Evolutionary conservation across 2,113 vertebrate genomes (phyloP).

Genomic region (Hippoglossus stenolepis): DNA sequence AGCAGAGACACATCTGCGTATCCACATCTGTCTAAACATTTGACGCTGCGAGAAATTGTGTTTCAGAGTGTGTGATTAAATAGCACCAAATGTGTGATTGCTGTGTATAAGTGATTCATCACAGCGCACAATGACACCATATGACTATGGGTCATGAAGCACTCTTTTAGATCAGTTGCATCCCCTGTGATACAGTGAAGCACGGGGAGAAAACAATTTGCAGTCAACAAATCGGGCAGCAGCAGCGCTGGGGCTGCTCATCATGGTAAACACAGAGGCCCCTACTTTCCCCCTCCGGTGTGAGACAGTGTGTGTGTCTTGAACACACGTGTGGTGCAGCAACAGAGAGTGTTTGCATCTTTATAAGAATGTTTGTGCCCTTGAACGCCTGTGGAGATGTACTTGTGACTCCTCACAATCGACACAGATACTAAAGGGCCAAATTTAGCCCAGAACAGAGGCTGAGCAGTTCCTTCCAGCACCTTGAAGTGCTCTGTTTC

Average conservation of each 20-base stretch:
- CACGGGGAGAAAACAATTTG: conserved; percentile 45
- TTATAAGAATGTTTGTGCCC: conserved; percentile 47
- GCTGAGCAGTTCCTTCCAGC: conserved; percentile 49
- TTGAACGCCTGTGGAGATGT: conserved; percentile 60
- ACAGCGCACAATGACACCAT: conserved; percentile 29
- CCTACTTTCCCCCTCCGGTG: conserved; percentile 41
- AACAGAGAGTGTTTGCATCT: conserved; percentile 43
- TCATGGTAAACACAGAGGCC: conserved; percentile 41
- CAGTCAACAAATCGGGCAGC: conserved; percentile 29
- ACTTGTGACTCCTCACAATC: conserved; percentile 68
- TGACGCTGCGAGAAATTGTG: conserved; percentile 38
- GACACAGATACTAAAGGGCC: conserved; percentile 68
- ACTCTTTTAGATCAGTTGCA: conserved; percentile 40
- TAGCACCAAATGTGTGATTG: conserved; percentile 45
- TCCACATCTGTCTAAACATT: conserved; percentile 47
- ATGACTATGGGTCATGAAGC: conserved; percentile 47
- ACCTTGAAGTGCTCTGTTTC: conserved; percentile 18
- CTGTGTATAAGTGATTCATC: conserved; percentile 42
- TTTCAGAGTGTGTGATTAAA: conserved; percentile 58
- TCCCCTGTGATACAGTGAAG: conserved; percentile 43
- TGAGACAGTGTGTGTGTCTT: background rate
- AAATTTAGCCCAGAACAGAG: conserved; percentile 74
- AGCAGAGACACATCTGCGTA: conserved; percentile 41
- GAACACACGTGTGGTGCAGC: background rate
- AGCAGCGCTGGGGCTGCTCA: conserved; percentile 29